Evolutionary conservation across 2,113 vertebrate genomes (phyloP).

Genomic region (Thamnaconus septentrionalis): DNA sequence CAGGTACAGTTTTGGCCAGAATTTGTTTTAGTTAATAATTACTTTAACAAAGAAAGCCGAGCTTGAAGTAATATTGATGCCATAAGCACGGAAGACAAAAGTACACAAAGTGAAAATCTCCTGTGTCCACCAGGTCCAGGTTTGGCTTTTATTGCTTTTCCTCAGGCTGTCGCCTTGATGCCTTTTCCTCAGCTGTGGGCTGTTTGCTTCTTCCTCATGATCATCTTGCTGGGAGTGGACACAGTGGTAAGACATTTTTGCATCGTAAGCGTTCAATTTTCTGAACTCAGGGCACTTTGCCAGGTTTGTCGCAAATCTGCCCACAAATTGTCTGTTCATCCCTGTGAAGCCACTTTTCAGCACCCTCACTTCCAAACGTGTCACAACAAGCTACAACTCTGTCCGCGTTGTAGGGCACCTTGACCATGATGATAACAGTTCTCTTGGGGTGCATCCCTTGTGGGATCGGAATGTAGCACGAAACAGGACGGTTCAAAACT

Average conservation of each 20-base stretch:
- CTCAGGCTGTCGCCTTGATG: conserved; percentile 51
- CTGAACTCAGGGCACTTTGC: not conserved
- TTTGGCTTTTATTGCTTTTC: conserved; percentile 45
- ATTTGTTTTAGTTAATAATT: not conserved
- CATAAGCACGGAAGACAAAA: not conserved
- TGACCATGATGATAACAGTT: no score
- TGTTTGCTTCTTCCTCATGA: conserved; percentile 50
- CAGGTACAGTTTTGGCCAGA: conserved; percentile 35
- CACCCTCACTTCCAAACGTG: no score
- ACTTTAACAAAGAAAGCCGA: no score
- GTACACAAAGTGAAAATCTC: not conserved
- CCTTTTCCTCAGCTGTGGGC: conserved; percentile 50
- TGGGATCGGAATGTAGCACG: no score
- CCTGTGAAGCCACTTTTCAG: no score
- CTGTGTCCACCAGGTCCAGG: conserved; percentile 32
- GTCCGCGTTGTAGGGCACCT: no score
- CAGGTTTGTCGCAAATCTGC: no score
- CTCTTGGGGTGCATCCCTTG: no score
- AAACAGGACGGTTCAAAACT: no score
- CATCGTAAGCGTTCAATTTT: no score
- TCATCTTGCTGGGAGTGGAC: conserved; percentile 49
- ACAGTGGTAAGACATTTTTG: conserved; percentile 25
- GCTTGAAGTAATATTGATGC: not conserved
- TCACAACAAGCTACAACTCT: no score
- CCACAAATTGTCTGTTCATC: no score